phyloP scores from a whole-genome alignment of 1,140 invertebrate genomes.

The Diabrotica undecimpunctata region DNA sequence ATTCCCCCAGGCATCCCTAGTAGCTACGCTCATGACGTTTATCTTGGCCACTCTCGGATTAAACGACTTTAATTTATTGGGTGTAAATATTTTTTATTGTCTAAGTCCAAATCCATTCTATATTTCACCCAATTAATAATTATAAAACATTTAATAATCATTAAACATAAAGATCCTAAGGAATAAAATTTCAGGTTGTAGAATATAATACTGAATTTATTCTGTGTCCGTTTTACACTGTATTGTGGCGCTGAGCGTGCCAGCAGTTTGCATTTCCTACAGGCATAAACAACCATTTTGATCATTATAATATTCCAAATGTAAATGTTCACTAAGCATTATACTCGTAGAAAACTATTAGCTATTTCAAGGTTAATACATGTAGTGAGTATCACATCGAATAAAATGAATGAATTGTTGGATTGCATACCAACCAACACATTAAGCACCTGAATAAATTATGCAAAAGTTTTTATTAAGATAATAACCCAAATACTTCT shows the following conservation, averaged over 20 bases:
- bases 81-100: too few species aligned
- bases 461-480: background rate
- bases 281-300: background rate
- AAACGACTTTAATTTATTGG: too few species aligned
- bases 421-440: background rate
- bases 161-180: too few species aligned
- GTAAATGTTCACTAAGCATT: background rate
- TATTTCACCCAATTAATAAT: too few species aligned
- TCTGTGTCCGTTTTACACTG: too few species aligned
- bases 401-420: background rate
- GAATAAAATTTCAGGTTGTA: too few species aligned
- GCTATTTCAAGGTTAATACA: background rate
- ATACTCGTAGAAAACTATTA: background rate
- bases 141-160: too few species aligned
- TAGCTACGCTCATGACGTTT: too few species aligned
- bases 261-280: background rate
- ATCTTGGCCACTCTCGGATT: too few species aligned
- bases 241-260: background rate
- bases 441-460: background rate
- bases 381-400: background rate
- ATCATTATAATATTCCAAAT: conserved; percentile 5
- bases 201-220: too few species aligned
- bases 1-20: too few species aligned
- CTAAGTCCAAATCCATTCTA: too few species aligned
- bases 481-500: background rate